phyloP scores from a whole-genome alignment of 2,797 vertebrate genomes.

The Trematomus bernacchii region DNA sequence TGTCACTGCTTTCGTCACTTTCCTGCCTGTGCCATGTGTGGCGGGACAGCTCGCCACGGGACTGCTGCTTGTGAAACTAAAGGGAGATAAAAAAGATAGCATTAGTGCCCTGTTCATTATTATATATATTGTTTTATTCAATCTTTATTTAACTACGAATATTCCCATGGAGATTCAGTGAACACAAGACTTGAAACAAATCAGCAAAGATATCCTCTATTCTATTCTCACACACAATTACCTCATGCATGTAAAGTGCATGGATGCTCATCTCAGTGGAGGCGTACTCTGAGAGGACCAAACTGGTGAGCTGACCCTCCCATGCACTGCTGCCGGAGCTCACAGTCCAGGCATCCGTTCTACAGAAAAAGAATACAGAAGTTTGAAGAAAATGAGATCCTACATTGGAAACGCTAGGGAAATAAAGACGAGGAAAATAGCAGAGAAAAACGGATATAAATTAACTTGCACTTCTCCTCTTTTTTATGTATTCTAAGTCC shows the following conservation, averaged over 20 bases:
- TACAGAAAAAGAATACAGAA: slow-evolving; percentile 57
- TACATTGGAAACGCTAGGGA: not conserved
- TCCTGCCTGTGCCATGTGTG: slow-evolving; percentile 97
- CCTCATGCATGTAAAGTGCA: slow-evolving; percentile 98
- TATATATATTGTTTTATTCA: too few relatives aligned
- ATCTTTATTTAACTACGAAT: too few relatives aligned
- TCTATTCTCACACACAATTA: slow-evolving; percentile 62
- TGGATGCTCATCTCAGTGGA: slow-evolving; percentile 99
- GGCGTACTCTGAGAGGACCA: slow-evolving; percentile 96
- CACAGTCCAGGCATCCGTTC: slow-evolving; percentile 91
- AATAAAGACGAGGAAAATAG: not conserved
- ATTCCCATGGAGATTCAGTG: too few relatives aligned
- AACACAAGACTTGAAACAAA: too few relatives aligned
- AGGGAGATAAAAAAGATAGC: not conserved
- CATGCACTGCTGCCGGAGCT: slow-evolving; percentile 97
- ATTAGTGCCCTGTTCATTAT: not conserved
- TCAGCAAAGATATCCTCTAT: not conserved
- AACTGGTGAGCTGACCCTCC: slow-evolving; percentile 96
- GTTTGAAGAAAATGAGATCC: slow-evolving; percentile 9
- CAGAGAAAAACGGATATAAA: not conserved
- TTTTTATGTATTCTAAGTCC: too few relatives aligned
- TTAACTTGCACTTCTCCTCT: not conserved
- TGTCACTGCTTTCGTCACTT: slow-evolving; percentile 97
- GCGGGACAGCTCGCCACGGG: slow-evolving; percentile 90
- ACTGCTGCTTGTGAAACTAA: slow-evolving; percentile 93